Base-by-base conservation (phyloP, 1,140 invertebrate species). In the Hermetia illucens region DNA sequence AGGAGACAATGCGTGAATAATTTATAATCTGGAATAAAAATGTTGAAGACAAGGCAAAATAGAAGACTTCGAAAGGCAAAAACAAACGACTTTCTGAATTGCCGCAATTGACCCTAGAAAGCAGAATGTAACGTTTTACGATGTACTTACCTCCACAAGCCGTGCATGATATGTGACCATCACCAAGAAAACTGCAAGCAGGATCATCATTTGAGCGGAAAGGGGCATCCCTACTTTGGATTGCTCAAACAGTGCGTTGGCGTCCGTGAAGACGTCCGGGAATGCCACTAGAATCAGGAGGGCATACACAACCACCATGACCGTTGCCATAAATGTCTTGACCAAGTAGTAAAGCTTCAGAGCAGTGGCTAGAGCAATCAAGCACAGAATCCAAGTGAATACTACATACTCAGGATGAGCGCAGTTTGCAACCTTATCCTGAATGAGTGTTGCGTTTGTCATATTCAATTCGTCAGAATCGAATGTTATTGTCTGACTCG, bases 121-220 rank as follows among this genome's bases (percentile, higher is more conserved):
- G n/a, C n/a, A n/a, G n/a, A n/a, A n/a, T n/a, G n/a, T n/a, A n/a
- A 34, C 17, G 17, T 18, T 21, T 15, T 6, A 9, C 13, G 13
- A n/a, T 18, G 15, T n/a, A 36, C 42, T 47, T 36, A 58, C 55
- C 62, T 92, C 87, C 1, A 90, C 85, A 13, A 91, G 63, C 39
- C 89, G 70, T n/a, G 86, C 85, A 56, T 92, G 87, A 59, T 93
- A 90, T 9, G 82, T 77, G 2, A 93, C 87, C 66, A 92, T 79
- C 34, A 82, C 71, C 18, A 91, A 72, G 55, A 91, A 92, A 27
- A 89, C 78, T 6, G 70, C 54, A 36, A 92, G 66, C 21, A 91
- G 66, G 39, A 87, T 77, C 24, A 87, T 53, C 77, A 90, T 85
- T 58, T 79, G 80, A 2, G 77, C 71, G 17, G 76, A 72, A 19